Conservation (phyloP, 1,140 invertebrate species). For the Caligus rogercresseyi region DNA sequence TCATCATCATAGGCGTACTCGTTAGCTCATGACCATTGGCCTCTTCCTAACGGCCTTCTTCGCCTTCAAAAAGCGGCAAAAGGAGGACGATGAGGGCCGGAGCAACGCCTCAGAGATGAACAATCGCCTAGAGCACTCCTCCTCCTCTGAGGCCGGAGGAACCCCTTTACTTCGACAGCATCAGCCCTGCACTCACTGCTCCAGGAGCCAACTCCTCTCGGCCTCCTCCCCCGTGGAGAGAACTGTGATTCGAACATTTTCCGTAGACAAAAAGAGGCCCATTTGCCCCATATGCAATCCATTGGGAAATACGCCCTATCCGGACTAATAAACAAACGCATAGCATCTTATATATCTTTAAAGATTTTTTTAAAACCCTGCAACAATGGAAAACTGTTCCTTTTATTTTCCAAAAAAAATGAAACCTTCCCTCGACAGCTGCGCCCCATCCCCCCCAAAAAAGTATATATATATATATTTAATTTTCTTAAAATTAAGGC, state of each 20-base stretch:
- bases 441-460: no score
- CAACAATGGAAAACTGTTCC: no score
- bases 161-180: not conserved
- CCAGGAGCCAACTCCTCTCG: not conserved
- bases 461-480: no score
- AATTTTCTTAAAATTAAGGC: no score
- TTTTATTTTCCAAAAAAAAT: no score
- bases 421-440: no score
- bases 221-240: constrained; percentile 6
- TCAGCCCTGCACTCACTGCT: not conserved
- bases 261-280: constrained; percentile 12
- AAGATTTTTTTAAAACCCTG: no score
- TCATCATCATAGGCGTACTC: constrained; percentile 11
- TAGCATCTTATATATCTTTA: no score
- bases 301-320: constrained; percentile 9
- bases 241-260: constrained; percentile 18
- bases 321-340: no score
- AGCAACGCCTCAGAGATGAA: not conserved
- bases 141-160: not conserved
- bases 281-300: constrained; percentile 15
- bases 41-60: not conserved
- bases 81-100: not conserved
- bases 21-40: constrained; percentile 6
- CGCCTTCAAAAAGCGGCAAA: not conserved
- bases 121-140: not conserved